Base-by-base conservation (phyloP, 2,797 vertebrate genomes). In the Mormyrus hasselquistii region DNA sequence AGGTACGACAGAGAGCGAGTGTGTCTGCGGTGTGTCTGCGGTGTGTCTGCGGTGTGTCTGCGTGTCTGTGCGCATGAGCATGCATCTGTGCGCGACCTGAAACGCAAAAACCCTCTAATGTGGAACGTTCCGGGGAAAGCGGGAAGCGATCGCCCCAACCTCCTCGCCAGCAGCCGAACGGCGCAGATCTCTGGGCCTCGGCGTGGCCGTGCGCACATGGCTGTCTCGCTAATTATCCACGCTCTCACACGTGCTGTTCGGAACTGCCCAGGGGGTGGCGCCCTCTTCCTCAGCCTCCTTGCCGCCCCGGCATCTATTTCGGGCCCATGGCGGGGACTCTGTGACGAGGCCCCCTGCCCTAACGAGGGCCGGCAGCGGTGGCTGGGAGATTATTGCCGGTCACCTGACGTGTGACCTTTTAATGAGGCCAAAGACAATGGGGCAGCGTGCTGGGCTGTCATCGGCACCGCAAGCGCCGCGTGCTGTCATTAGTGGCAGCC, bases 331-430 rank as follows among this genome's bases (percentile, higher is more conserved):
- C 90, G 93, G 55, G 92, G 92, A 94, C 94, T 93, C 93, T 89
- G 94, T 95, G 94, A 96, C 93, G 93, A 95, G 94, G 90, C 93
- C 94, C 92, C 88, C 94, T 92, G 91, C 62, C 0, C 92, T 96
- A 96, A 96, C 95, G 95, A 96, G 94, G 92, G 93, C 88, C 90
- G 91, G 89, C 19, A 38, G 83, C 29, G 84, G 44, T 93, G 92
- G 88, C 22, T 49, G 92, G 91, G 92, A 92, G 92, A 93, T 92
- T 94, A 93, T 93, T 93, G 92, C 93, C 90, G 92, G 94, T 94
- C 92, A 94, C 94, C 82, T 94, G 94, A 96, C 95, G 96, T 97
- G 96, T 94, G 95, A 97, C 93, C 92, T 93, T 95, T 95, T 97
- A 97, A 97, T 95, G 94, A 97, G 95, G 92, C 92, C 90, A 44